Evolutionary conservation across 2,797 vertebrate genomes (phyloP).

Genomic region (Halcyon chelicuti): DNA sequence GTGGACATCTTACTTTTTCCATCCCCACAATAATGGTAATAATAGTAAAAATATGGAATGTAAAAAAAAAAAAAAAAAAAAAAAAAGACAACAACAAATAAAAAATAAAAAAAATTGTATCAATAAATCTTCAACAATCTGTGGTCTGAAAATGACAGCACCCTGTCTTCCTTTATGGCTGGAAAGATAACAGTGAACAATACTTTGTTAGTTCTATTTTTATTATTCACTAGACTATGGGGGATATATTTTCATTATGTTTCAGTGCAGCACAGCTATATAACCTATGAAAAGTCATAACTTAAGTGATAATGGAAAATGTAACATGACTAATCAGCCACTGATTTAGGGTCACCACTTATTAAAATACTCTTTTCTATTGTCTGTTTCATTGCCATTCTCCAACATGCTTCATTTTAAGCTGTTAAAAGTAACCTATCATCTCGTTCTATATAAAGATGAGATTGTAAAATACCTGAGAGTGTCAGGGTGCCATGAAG

Average conservation of each 20-base stretch:
- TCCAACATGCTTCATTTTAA: neutral
- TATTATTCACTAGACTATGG: neutral
- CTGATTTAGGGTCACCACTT: neutral
- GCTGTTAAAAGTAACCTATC: neutral
- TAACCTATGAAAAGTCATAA: neutral
- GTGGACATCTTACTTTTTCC: neutral
- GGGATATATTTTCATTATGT: neutral
- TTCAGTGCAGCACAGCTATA: neutral
- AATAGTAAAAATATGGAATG: neutral
- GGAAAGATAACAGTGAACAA: neutral
- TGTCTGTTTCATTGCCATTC: neutral
- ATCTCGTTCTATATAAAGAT: neutral
- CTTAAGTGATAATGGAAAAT: neutral
- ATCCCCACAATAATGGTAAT: neutral
- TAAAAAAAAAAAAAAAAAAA: neutral
- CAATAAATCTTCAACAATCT: neutral
- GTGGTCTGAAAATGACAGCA: neutral
- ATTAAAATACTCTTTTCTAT: neutral
- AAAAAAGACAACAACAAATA: neutral
- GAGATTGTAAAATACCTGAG: neutral
- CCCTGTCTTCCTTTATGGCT: neutral
- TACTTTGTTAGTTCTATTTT: neutral
- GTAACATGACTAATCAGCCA: neutral
- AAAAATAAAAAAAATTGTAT: neutral
- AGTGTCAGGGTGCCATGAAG: accelerated